These are phyloP conservation scores for Metacarcinus magister DNA, from an alignment of 2,888 invertebrate genomes.

Conservation along the genomic window DNA sequence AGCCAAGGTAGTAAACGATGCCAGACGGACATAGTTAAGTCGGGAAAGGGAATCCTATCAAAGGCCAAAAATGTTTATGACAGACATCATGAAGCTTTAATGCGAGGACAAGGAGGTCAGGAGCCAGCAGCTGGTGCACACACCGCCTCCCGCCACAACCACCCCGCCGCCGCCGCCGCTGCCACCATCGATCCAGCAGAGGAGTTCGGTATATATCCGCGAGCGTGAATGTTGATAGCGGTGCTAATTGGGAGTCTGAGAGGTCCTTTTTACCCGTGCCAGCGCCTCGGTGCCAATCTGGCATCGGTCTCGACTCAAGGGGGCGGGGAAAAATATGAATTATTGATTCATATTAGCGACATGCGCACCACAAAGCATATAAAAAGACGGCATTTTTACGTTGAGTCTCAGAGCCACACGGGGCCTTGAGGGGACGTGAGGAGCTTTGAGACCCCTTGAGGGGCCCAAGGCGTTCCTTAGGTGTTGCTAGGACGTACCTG, in stretches of 20 bases:
- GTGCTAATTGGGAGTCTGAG: constrained; percentile 80
- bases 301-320: constrained; percentile 79
- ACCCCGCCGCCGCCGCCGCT: constrained; percentile 72
- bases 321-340: constrained; percentile 83
- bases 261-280: constrained; percentile 75
- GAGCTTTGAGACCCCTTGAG: constrained; percentile 65
- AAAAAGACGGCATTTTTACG: constrained; percentile 82
- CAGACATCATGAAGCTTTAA: background rate
- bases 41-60: background rate
- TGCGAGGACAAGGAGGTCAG: constrained; percentile 36
- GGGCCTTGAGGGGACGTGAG: constrained; percentile 80
- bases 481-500: constrained; percentile 89
- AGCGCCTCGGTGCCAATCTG: constrained; percentile 78
- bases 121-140: constrained; percentile 60
- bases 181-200: constrained; percentile 65
- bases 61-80: background rate
- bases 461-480: constrained; percentile 75
- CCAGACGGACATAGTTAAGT: background rate
- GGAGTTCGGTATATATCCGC: constrained; percentile 73
- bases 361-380: constrained; percentile 81
- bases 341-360: constrained; percentile 82
- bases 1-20: background rate
- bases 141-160: constrained; percentile 62
- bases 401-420: constrained; percentile 78
- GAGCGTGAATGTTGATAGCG: constrained; percentile 72